phyloP scores from a whole-genome alignment of 1,140 invertebrate genomes.

The Drosophila ananassae region DNA sequence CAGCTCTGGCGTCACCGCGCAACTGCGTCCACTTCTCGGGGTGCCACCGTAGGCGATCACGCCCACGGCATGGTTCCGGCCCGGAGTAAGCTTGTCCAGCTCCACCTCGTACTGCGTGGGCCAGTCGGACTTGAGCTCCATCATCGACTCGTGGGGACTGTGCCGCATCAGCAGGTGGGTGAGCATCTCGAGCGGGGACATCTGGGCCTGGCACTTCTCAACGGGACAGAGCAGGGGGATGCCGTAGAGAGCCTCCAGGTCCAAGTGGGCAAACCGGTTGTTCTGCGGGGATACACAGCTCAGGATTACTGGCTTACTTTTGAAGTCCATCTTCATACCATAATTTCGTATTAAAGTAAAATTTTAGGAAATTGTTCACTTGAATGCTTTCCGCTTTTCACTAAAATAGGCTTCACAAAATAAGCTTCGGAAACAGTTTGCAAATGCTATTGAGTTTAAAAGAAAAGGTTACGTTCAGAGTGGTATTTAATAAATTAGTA shows the following conservation, averaged over 20 bases:
- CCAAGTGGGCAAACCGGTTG: not conserved
- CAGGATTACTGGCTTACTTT: not conserved
- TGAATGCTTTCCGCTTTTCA: not conserved
- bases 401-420: not conserved
- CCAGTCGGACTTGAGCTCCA: constrained; percentile 34
- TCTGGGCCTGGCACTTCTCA: constrained; percentile 3
- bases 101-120: constrained; percentile 38
- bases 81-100: constrained; percentile 25
- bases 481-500: no score
- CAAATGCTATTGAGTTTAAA: not conserved
- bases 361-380: not conserved
- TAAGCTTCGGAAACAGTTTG: not conserved
- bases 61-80: constrained; percentile 41
- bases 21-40: constrained; percentile 21
- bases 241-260: constrained; percentile 36
- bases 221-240: constrained; percentile 40
- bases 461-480: not conserved
- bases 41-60: constrained; percentile 47
- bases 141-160: constrained; percentile 45
- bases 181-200: constrained; percentile 42
- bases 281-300: not conserved
- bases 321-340: not conserved
- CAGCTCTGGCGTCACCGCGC: constrained; percentile 38
- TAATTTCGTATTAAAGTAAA: not conserved
- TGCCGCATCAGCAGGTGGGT: constrained; percentile 51